These are phyloP conservation scores for Synanthedon vespiformis DNA, from an alignment of 2,888 invertebrate genomes.

Conservation along the genomic window DNA sequence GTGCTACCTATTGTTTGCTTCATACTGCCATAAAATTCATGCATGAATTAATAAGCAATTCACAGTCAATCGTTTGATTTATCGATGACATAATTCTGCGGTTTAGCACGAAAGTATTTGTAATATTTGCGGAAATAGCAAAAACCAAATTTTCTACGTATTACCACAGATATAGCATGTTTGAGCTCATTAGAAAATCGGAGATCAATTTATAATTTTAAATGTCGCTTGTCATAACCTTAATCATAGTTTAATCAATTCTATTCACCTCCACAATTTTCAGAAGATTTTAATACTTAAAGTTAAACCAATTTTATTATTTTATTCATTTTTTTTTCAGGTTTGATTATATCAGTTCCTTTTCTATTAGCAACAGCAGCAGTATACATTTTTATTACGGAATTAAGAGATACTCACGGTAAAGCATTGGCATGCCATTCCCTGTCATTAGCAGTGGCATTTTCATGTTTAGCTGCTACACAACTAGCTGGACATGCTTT, in stretches of 20 bases:
- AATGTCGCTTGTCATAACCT: too few relatives aligned
- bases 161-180: too few relatives aligned
- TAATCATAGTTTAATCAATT: too few relatives aligned
- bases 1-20: too few relatives aligned
- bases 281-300: not conserved
- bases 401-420: constrained; percentile 68
- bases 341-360: constrained; percentile 63
- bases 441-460: constrained; percentile 66
- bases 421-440: constrained; percentile 70
- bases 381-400: constrained; percentile 60
- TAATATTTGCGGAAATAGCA: too few relatives aligned
- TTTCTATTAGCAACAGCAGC: constrained; percentile 61
- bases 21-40: too few relatives aligned
- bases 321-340: constrained; percentile 27
- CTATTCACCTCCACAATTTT: not conserved
- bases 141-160: too few relatives aligned
- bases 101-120: not conserved
- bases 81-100: not conserved
- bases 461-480: constrained; percentile 63
- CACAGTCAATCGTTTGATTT: not conserved
- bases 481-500: constrained; percentile 66
- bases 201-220: too few relatives aligned
- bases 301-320: not conserved
- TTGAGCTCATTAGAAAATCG: too few relatives aligned
- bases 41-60: not conserved